These are phyloP conservation scores for Dynastes tityus DNA, from an alignment of 2,888 invertebrate genomes.

Conservation along the genomic window DNA sequence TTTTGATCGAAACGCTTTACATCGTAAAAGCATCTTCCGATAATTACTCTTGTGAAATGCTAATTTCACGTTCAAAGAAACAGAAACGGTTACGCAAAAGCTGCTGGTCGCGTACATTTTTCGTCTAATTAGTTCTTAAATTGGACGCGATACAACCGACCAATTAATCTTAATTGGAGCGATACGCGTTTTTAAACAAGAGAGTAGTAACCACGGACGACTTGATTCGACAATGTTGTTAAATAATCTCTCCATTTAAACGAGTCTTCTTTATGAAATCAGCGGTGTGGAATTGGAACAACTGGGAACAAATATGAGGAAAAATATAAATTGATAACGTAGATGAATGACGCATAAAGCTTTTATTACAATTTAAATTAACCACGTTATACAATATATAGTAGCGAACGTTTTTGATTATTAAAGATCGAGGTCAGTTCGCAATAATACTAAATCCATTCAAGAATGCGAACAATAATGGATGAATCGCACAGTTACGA, in stretches of 20 bases:
- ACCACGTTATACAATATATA: neutral
- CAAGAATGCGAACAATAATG: slow-evolving; percentile 9
- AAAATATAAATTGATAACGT: slow-evolving; percentile 9
- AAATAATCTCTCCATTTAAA: slow-evolving; percentile 20
- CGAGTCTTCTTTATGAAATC: neutral
- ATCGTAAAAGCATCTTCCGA: neutral
- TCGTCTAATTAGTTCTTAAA: slow-evolving; percentile 27
- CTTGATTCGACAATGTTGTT: slow-evolving; percentile 15
- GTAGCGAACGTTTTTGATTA: neutral
- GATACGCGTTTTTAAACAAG: slow-evolving; percentile 28
- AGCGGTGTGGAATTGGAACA: neutral
- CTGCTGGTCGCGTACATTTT: slow-evolving; percentile 8
- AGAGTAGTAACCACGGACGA: slow-evolving; percentile 30
- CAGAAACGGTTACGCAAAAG: slow-evolving; percentile 12
- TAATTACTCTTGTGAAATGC: slow-evolving; percentile 1
- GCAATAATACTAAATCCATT: neutral
- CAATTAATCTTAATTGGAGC: slow-evolving; percentile 42
- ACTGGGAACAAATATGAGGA: neutral
- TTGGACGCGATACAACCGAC: slow-evolving; percentile 11
- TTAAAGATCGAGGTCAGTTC: neutral
- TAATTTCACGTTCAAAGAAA: slow-evolving; percentile 3
- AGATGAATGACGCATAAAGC: neutral
- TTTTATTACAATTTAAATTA: neutral
- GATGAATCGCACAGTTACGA: no score
- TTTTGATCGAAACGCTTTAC: no score